Percentiles rank a stretch among this genome's conserved stretches.
Conservation (phyloP, 37 sponge, comb jelly and placozoan genomes). For the Dysidea cf. avara region DNA sequence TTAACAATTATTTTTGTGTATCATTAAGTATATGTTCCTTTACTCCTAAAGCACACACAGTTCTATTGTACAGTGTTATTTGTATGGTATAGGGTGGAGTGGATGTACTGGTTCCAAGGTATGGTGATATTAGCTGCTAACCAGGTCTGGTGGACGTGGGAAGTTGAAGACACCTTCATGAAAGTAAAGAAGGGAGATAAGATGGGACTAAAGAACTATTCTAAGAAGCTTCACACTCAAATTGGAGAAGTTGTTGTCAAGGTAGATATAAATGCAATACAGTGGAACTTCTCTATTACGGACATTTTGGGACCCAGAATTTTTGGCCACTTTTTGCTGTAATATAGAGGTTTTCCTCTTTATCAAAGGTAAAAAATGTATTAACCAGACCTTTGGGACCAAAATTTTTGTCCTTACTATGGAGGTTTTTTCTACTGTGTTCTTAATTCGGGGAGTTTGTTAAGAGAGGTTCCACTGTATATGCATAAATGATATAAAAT, state of each 20-base stretch:
- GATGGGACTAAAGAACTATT: constrained; percentile 96
- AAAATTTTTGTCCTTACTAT: too few species aligned
- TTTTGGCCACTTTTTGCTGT: too few species aligned
- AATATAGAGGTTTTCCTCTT: too few species aligned
- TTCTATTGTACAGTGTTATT: too few species aligned
- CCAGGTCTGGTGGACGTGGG: constrained; percentile 99
- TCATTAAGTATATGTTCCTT: not conserved
- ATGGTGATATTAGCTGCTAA: constrained; percentile 96
- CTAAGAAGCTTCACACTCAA: constrained; percentile 93
- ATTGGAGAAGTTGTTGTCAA: constrained; percentile 93
- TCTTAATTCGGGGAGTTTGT: not conserved
- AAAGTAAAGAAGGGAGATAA: constrained; percentile 99
- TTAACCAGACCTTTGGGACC: too few species aligned
- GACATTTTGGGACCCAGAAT: too few species aligned
- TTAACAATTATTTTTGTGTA: too few species aligned
- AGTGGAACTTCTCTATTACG: too few species aligned
- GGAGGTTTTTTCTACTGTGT: too few species aligned
- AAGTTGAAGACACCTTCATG: constrained; percentile 97
- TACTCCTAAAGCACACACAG: constrained; percentile 11
- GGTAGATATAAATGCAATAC: constrained; percentile 42
- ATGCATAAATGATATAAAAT: not conserved
- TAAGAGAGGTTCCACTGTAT: not conserved
- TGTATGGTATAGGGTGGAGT: constrained; percentile 88
- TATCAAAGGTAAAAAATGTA: too few species aligned
- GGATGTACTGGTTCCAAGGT: constrained; percentile 97